Evolutionary conservation across 2,888 invertebrate genomes (phyloP).

Genomic region (Andrena hattorfiana): DNA sequence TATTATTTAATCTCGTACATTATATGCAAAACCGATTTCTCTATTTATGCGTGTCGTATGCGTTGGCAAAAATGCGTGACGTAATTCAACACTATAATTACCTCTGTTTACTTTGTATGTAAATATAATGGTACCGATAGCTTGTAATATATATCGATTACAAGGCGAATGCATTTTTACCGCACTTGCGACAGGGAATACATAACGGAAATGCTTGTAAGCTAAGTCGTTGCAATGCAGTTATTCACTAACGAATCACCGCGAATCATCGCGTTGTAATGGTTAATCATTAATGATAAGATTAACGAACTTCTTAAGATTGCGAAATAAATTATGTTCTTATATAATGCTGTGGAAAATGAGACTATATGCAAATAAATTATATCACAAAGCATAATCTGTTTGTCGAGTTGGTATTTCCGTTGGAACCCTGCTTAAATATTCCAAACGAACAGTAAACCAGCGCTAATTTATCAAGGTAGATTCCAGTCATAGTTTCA

Average conservation of each 20-base stretch:
- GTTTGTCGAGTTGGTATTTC: background rate
- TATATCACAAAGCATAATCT: slow-evolving; percentile 57
- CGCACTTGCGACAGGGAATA: slow-evolving; percentile 43
- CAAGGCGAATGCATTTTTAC: slow-evolving; percentile 60
- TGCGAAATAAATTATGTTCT: slow-evolving; percentile 68
- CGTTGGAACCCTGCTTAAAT: background rate
- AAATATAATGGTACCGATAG: slow-evolving; percentile 59
- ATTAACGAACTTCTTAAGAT: slow-evolving; percentile 62
- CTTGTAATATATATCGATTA: slow-evolving; percentile 66
- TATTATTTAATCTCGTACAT: slow-evolving; percentile 52
- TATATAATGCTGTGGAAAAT: slow-evolving; percentile 69
- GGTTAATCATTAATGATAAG: slow-evolving; percentile 61
- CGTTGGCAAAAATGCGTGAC: slow-evolving; percentile 49
- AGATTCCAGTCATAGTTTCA: too few relatives aligned
- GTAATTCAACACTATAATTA: slow-evolving; percentile 55
- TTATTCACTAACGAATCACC: slow-evolving; percentile 64
- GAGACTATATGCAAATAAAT: slow-evolving; percentile 72
- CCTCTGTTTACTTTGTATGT: slow-evolving; percentile 55
- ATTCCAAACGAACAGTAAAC: background rate
- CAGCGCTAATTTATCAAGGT: too few relatives aligned
- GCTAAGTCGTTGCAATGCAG: slow-evolving; percentile 59
- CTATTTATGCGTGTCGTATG: slow-evolving; percentile 33
- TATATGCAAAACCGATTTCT: slow-evolving; percentile 43
- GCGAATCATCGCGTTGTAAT: slow-evolving; percentile 58
- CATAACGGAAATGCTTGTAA: slow-evolving; percentile 49